phyloP scores from a whole-genome alignment of 2,113 vertebrate genomes.

The Tiliqua scincoides region DNA sequence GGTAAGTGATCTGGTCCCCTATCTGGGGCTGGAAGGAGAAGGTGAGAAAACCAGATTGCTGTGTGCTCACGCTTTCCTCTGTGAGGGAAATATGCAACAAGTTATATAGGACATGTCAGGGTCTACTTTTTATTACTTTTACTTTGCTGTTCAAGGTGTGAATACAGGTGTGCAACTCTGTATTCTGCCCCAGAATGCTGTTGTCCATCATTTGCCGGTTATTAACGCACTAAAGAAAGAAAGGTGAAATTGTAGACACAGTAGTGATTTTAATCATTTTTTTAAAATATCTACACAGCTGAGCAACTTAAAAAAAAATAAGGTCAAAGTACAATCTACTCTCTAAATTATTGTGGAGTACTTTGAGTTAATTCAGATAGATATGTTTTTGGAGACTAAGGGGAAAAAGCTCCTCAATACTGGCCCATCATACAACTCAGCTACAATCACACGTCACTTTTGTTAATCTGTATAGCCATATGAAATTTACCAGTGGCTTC shows the following conservation, averaged over 20 bases:
- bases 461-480: conserved; percentile 26
- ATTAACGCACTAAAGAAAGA: not conserved
- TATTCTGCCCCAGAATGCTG: not conserved
- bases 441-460: conserved; percentile 25
- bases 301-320: no score
- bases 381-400: not conserved
- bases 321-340: not conserved
- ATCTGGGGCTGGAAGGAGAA: no score
- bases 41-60: no score
- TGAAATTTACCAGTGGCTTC: conserved; percentile 56
- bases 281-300: not conserved
- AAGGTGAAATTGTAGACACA: not conserved
- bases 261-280: not conserved
- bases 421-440: conserved; percentile 19
- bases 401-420: not conserved
- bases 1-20: no score
- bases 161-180: not conserved
- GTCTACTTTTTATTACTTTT: not conserved
- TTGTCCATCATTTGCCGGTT: not conserved
- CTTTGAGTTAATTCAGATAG: not conserved
- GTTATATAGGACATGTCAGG: not conserved
- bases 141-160: not conserved
- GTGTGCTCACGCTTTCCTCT: no score
- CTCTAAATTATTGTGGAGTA: not conserved
- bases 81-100: no score